phyloP scores from a whole-genome alignment of 2,888 invertebrate species.

The Flexamia atlantica region DNA sequence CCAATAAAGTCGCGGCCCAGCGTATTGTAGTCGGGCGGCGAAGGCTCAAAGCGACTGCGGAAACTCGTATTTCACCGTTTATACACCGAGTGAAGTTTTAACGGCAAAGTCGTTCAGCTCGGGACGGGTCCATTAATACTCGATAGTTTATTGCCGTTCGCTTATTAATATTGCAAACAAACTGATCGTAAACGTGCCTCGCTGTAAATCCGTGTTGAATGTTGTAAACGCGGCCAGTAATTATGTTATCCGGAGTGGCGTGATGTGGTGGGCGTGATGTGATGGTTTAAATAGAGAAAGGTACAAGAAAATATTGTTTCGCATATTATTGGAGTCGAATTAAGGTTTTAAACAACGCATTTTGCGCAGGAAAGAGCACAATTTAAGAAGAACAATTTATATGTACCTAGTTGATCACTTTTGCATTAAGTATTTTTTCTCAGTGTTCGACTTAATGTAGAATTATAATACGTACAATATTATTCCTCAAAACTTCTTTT shows the following conservation, averaged over 20 bases:
- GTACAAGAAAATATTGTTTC: too few relatives aligned
- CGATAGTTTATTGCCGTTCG: slow-evolving; percentile 23
- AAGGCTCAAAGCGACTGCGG: slow-evolving; percentile 1
- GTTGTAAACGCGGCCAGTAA: neutral
- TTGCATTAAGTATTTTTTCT: too few relatives aligned
- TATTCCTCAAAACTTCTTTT: too few relatives aligned
- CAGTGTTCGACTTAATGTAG: too few relatives aligned
- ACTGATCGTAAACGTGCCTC: neutral
- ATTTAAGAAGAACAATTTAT: too few relatives aligned
- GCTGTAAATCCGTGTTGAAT: slow-evolving; percentile 7
- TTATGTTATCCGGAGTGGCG: neutral
- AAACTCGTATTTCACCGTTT: slow-evolving; percentile 11
- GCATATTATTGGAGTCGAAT: too few relatives aligned
- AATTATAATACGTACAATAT: too few relatives aligned
- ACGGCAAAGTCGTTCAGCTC: slow-evolving; percentile 13
- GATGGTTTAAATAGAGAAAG: too few relatives aligned
- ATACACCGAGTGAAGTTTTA: slow-evolving; percentile 3
- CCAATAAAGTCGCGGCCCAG: neutral
- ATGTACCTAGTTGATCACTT: too few relatives aligned
- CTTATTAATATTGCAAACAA: slow-evolving; percentile 39
- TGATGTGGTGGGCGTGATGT: neutral
- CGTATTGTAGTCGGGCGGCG: neutral
- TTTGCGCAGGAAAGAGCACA: too few relatives aligned
- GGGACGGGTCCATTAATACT: slow-evolving; percentile 34
- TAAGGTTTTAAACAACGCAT: too few relatives aligned